Evolutionary conservation across 2,113 vertebrate genomes (phyloP).

Genomic region (Emydura subglobosa): DNA sequence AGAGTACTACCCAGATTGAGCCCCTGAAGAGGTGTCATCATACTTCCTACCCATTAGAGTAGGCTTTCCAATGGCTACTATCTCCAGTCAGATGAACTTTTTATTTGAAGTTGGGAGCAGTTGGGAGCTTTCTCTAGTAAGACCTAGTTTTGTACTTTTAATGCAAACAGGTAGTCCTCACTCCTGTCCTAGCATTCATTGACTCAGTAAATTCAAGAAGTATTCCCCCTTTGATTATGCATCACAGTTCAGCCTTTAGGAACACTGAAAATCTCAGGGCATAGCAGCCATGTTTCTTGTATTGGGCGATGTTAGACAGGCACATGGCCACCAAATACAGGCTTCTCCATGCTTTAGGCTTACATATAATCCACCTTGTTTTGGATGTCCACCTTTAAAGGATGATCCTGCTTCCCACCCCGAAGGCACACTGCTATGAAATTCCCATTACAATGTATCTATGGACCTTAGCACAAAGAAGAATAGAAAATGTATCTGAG

Average conservation of each 20-base stretch:
- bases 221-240: neutral
- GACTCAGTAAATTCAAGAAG: neutral
- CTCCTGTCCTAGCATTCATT: neutral
- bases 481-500: neutral
- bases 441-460: neutral
- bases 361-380: neutral
- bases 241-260: neutral
- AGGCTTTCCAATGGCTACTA: neutral
- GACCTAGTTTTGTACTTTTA: neutral
- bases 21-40: fast-evolving
- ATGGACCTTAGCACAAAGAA: neutral
- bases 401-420: neutral
- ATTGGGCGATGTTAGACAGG: neutral
- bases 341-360: neutral
- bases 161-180: neutral
- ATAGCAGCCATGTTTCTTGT: neutral
- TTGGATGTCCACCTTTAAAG: neutral
- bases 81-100: neutral
- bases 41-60: fast-evolving
- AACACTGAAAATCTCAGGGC: neutral
- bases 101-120: neutral
- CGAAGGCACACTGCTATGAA: neutral
- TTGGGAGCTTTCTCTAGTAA: neutral
- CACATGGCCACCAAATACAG: neutral
- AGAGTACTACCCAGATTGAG: neutral